Evolutionary conservation across 2,113 vertebrate species (phyloP).

Genomic region (Sardina pilchardus): DNA sequence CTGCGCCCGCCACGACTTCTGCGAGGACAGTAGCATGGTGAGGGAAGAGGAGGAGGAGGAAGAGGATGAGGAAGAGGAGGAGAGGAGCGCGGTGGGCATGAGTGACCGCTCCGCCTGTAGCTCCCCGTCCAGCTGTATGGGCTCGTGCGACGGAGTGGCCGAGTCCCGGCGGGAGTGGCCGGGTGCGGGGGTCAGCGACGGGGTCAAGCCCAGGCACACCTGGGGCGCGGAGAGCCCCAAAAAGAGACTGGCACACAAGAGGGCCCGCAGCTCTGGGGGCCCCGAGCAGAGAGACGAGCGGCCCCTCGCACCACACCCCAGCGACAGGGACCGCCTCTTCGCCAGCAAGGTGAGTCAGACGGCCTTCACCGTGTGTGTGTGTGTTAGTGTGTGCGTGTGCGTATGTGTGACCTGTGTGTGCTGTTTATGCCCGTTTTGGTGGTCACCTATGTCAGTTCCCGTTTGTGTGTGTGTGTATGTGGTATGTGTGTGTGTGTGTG

Average conservation of each 20-base stretch:
- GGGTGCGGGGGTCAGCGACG: slow-evolving; percentile 12
- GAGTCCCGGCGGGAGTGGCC: background rate
- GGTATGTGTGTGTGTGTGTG: slow-evolving; percentile 4
- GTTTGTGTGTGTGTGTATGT: background rate
- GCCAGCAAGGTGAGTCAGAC: slow-evolving; percentile 69
- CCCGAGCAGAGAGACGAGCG: slow-evolving; percentile 54
- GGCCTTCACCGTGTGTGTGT: background rate
- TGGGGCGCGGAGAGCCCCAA: slow-evolving; percentile 47
- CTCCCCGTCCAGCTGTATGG: slow-evolving; percentile 51
- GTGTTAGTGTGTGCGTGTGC: background rate
- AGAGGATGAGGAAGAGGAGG: slow-evolving; percentile 47
- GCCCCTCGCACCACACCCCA: slow-evolving; percentile 47
- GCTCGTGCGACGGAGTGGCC: slow-evolving; percentile 41
- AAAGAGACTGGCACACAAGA: slow-evolving; percentile 62
- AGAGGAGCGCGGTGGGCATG: slow-evolving; percentile 39
- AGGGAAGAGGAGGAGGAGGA: slow-evolving; percentile 44
- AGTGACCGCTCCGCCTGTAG: slow-evolving; percentile 51
- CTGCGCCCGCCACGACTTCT: slow-evolving; percentile 44
- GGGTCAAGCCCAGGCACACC: slow-evolving; percentile 20
- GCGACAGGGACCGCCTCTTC: slow-evolving; percentile 62
- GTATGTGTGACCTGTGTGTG: too few species aligned
- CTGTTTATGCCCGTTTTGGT: too few species aligned
- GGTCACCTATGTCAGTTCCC: background rate
- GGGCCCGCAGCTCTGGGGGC: slow-evolving; percentile 52
- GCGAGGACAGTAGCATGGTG: slow-evolving; percentile 40